Conservation (phyloP, 2,797 vertebrate species). For the Lithobates pipiens region DNA sequence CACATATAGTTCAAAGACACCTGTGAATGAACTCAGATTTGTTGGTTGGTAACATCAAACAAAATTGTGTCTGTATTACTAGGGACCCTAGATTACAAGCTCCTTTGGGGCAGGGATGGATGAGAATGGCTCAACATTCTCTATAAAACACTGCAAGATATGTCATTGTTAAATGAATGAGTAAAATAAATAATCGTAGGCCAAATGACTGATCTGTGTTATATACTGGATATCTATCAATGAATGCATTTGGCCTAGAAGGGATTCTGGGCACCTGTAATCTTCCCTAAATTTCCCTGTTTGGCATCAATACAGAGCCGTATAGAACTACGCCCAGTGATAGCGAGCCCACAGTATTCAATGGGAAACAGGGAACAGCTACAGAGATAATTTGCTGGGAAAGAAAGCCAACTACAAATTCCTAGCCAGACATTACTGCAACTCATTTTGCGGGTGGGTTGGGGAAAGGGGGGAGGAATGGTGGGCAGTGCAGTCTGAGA, state of each 20-base stretch:
- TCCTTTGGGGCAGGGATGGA: too few relatives aligned
- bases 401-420: background rate
- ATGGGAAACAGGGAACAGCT: background rate
- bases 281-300: background rate
- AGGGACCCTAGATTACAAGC: too few relatives aligned
- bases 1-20: too few relatives aligned
- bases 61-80: too few relatives aligned
- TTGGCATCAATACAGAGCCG: background rate
- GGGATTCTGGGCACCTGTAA: background rate
- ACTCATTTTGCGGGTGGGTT: background rate
- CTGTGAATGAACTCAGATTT: too few relatives aligned
- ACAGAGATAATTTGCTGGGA: background rate
- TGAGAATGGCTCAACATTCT: too few relatives aligned
- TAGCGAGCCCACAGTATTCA: too few relatives aligned
- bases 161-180: background rate
- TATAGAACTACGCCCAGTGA: too few relatives aligned
- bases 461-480: too few relatives aligned
- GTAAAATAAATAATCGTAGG: background rate
- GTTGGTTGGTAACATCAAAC: too few relatives aligned
- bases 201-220: background rate
- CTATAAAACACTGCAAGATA: background rate
- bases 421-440: background rate
- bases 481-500: slow-evolving; percentile 15
- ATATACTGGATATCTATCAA: background rate
- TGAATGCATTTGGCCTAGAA: background rate